These are phyloP conservation scores for Oryzias javanicus DNA, from an alignment of 2,113 vertebrate species.

Conservation along the genomic window DNA sequence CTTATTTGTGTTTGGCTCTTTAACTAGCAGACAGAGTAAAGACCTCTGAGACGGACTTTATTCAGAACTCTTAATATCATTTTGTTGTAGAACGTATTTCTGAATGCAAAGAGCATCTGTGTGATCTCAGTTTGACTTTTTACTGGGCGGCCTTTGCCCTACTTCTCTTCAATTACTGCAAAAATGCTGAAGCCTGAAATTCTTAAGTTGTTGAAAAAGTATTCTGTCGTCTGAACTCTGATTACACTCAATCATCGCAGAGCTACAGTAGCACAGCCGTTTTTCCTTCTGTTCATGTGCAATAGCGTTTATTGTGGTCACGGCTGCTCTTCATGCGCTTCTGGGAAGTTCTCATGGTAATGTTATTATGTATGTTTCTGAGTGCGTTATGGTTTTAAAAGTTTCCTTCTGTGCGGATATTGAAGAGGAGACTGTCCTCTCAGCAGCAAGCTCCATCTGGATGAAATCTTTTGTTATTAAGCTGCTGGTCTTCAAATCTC, in stretches of 20 bases:
- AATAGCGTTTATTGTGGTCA: slow-evolving; percentile 37
- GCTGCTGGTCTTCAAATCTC: slow-evolving; percentile 35
- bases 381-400: slow-evolving; percentile 48
- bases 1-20: no score
- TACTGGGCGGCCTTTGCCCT: no score
- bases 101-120: no score
- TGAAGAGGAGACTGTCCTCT: slow-evolving; percentile 58
- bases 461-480: slow-evolving; percentile 59
- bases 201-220: not conserved
- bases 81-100: no score
- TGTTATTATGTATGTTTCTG: slow-evolving; percentile 61
- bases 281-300: slow-evolving; percentile 14
- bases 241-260: not conserved
- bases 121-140: no score
- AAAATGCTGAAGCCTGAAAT: not conserved
- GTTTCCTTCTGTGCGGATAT: slow-evolving; percentile 55
- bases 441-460: slow-evolving; percentile 58
- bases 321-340: slow-evolving; percentile 41
- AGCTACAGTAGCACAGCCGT: slow-evolving; percentile 20
- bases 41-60: no score
- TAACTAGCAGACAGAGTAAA: no score
- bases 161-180: no score
- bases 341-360: slow-evolving; percentile 63
- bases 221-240: slow-evolving; percentile 1
- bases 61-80: no score